A percentile compares a stretch with the other conserved stretches of the same genome.
Evolutionary conservation across 2,888 invertebrate species (phyloP).

Genomic region (Lingula anatina): DNA sequence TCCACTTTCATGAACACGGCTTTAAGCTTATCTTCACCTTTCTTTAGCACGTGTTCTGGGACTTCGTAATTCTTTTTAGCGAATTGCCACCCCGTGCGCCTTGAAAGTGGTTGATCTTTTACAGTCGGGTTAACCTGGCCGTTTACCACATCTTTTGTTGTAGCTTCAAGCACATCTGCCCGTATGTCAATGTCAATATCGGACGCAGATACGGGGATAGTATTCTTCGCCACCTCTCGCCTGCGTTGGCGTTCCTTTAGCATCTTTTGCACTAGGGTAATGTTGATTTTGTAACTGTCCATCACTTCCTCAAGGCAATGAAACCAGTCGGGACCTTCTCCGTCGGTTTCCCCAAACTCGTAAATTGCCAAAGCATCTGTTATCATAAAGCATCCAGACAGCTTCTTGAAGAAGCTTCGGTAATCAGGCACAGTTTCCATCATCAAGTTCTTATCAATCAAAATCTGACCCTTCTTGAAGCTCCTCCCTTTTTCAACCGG

Average conservation of each 20-base stretch:
- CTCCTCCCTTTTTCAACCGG: constrained; percentile 1
- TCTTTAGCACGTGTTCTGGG: too few relatives aligned
- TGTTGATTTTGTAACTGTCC: constrained; percentile 5
- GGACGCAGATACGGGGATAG: too few relatives aligned
- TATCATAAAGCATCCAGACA: constrained; percentile 10
- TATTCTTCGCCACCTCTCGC: not conserved
- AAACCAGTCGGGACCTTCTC: constrained; percentile 7
- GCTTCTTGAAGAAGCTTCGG: not conserved
- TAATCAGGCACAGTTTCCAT: not conserved
- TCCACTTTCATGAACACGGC: constrained; percentile 14
- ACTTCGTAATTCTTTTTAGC: too few relatives aligned
- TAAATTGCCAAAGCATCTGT: constrained; percentile 13
- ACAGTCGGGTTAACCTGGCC: too few relatives aligned
- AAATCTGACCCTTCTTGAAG: constrained; percentile 1
- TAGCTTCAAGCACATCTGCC: too few relatives aligned
- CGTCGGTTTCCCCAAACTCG: constrained; percentile 2
- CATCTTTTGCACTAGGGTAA: constrained; percentile 3
- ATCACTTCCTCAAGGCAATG: constrained; percentile 4
- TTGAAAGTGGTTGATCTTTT: too few relatives aligned
- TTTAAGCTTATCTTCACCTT: constrained; percentile 14
- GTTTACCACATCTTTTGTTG: too few relatives aligned
- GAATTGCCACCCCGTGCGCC: too few relatives aligned
- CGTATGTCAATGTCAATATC: too few relatives aligned
- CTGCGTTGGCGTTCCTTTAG: constrained; percentile 5
- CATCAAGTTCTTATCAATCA: not conserved